A percentile compares a stretch with the other conserved stretches of the same genome.
Conservation (phyloP, 2,888 invertebrate species). For the Platycheirus albimanus region DNA sequence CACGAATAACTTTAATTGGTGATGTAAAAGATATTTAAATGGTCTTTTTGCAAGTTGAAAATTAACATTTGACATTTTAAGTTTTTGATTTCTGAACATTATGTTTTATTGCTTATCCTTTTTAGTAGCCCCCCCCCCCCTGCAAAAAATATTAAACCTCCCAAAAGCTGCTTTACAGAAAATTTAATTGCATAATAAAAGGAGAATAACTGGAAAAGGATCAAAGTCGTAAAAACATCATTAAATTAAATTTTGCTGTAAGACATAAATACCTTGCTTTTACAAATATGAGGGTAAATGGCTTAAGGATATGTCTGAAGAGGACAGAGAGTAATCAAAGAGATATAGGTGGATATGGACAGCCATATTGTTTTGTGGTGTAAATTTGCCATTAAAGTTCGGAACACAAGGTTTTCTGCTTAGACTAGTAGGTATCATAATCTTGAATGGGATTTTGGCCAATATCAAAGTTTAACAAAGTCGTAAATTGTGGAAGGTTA, state of each 20-base stretch:
- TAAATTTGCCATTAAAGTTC: neutral
- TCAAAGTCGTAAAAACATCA: conserved; percentile 6
- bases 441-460: conserved; percentile 6
- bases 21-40: too few relatives aligned
- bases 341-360: conserved; percentile 9
- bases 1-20: too few relatives aligned
- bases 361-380: conserved; percentile 24
- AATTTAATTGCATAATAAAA: neutral
- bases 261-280: neutral
- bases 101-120: too few relatives aligned
- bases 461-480: neutral
- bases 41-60: too few relatives aligned
- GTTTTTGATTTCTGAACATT: too few relatives aligned
- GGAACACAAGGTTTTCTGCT: neutral
- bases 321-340: conserved; percentile 2
- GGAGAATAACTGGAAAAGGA: neutral
- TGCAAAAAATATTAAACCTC: too few relatives aligned
- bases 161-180: conserved; percentile 2
- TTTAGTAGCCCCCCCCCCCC: too few relatives aligned
- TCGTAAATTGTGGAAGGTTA: too few relatives aligned
- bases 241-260: conserved; percentile 8
- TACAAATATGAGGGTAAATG: too few relatives aligned
- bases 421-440: conserved; percentile 14
- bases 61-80: too few relatives aligned
- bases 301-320: too few relatives aligned